These are phyloP conservation scores for Drosophila robusta DNA, from an alignment of 2,888 invertebrate species.

Conservation along the genomic window DNA sequence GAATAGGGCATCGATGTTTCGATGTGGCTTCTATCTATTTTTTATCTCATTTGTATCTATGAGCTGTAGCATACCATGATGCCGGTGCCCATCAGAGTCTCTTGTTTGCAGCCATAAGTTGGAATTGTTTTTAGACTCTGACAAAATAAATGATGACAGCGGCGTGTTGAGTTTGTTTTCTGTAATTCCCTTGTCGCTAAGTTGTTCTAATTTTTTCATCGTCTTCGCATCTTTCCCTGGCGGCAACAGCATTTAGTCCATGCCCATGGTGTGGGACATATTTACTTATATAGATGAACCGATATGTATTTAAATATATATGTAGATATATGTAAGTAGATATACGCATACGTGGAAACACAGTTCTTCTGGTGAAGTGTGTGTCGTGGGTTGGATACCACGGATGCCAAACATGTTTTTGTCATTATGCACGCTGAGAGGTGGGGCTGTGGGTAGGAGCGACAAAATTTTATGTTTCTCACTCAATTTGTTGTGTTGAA, in stretches of 20 bases:
- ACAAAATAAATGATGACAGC: slow-evolving; percentile 82
- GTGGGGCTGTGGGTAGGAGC: slow-evolving; percentile 26
- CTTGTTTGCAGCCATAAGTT: slow-evolving; percentile 79
- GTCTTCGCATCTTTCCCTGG: slow-evolving; percentile 11
- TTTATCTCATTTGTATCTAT: slow-evolving; percentile 66
- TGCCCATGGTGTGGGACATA: slow-evolving; percentile 46
- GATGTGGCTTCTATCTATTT: slow-evolving; percentile 17
- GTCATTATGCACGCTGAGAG: slow-evolving; percentile 46
- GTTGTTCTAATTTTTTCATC: slow-evolving; percentile 77
- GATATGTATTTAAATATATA: slow-evolving; percentile 38
- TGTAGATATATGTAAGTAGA: slow-evolving; percentile 3
- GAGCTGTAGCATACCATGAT: slow-evolving; percentile 40
- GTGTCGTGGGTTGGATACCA: slow-evolving; percentile 54
- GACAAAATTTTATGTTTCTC: slow-evolving; percentile 75
- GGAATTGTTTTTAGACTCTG: slow-evolving; percentile 74
- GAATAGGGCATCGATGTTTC: slow-evolving; percentile 44
- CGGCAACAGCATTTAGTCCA: slow-evolving; percentile 23
- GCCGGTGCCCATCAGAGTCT: slow-evolving; percentile 44
- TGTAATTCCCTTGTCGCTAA: slow-evolving; percentile 66
- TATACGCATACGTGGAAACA: slow-evolving; percentile 51
- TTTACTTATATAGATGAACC: slow-evolving; percentile 62
- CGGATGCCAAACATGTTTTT: slow-evolving; percentile 52
- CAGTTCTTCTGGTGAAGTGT: slow-evolving; percentile 48
- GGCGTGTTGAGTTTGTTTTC: slow-evolving; percentile 63
- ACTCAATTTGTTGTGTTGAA: slow-evolving; percentile 74